phyloP scores from a whole-genome alignment of 2,888 invertebrate genomes.

The Tetropium fuscum region DNA sequence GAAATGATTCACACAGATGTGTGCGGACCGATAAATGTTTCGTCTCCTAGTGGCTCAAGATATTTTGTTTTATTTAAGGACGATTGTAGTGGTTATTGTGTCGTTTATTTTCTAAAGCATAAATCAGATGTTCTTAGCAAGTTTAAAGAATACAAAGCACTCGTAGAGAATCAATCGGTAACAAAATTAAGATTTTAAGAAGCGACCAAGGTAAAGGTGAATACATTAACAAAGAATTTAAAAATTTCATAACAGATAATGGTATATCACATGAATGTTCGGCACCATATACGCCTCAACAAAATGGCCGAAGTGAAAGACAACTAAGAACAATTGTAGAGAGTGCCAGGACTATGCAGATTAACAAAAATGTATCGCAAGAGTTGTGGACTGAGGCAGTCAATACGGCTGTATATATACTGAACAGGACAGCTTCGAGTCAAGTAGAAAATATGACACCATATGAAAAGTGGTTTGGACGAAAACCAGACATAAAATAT shows the following conservation, averaged over 20 bases:
- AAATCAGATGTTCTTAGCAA: slow-evolving; percentile 18
- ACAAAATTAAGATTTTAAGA: slow-evolving; percentile 23
- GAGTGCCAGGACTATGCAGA: slow-evolving; percentile 52
- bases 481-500: slow-evolving; percentile 9
- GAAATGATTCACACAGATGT: slow-evolving; percentile 41
- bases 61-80: slow-evolving; percentile 45
- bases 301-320: slow-evolving; percentile 55
- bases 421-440: slow-evolving; percentile 50
- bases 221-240: slow-evolving; percentile 43
- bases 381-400: too few relatives aligned
- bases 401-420: slow-evolving; percentile 53
- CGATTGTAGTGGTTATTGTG: slow-evolving; percentile 33
- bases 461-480: slow-evolving; percentile 17
- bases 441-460: slow-evolving; percentile 33
- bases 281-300: slow-evolving; percentile 49
- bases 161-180: slow-evolving; percentile 32
- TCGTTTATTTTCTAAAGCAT: slow-evolving; percentile 33
- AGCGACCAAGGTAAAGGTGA: slow-evolving; percentile 30
- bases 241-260: slow-evolving; percentile 37
- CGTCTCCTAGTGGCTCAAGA: slow-evolving; percentile 32
- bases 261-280: slow-evolving; percentile 46
- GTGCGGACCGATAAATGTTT: slow-evolving; percentile 35
- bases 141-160: slow-evolving; percentile 32
- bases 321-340: slow-evolving; percentile 57
- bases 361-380: slow-evolving; percentile 43